Base-by-base conservation (phyloP, 92 coral and sea anemone species). In the Desmophyllum pertusum region DNA sequence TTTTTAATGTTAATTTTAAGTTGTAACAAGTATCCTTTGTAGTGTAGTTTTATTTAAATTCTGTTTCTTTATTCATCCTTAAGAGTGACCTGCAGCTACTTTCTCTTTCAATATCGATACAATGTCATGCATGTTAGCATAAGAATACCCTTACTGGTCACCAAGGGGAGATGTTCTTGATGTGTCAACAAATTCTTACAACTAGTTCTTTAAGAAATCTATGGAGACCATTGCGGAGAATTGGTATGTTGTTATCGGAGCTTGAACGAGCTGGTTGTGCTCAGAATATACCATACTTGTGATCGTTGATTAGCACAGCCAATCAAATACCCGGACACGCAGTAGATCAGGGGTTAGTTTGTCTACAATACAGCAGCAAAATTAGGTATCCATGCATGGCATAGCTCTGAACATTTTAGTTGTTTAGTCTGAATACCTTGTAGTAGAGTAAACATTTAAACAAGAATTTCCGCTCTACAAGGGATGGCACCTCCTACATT, bases 21-120 rank as follows among this genome's bases (percentile, higher is more conserved):
- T 68, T 80, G 66, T 37, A 80, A 62, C 38, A 37, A 67, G 23
- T 15, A 65, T 15, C 4, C 29, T 36, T 59, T 13, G 10, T 36
- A 66, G 42, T 66, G 71, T 15, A 67, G 64, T 80, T 80, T 35
- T 68, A 69, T 80, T 80, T 80, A 80, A 80, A 38, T 18, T 67
- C 42, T 36, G 33, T 69, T 80, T 39, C 50, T 37, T 59, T 13
- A 39, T 35, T 25, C 27, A 15, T 46, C 30, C 27, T 65, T 39
- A 38, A 38, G 46, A 9, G 57, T 27, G 33, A 27, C 39, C 50
- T 42, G 67, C 37, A 62, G 31, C 67, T 7, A 27, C 27, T 48
- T 48, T 48, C 19, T 48, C 21, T 48, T 48, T 0, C 4, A 41
- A 43, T 72, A 74, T 31, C 63, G 13, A 9, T 55, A 50, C n/a